Percentiles rank a stretch among this genome's conserved stretches.
Evolutionary conservation across 2,888 invertebrate species (phyloP).

Genomic region (Idaea dimidiata): DNA sequence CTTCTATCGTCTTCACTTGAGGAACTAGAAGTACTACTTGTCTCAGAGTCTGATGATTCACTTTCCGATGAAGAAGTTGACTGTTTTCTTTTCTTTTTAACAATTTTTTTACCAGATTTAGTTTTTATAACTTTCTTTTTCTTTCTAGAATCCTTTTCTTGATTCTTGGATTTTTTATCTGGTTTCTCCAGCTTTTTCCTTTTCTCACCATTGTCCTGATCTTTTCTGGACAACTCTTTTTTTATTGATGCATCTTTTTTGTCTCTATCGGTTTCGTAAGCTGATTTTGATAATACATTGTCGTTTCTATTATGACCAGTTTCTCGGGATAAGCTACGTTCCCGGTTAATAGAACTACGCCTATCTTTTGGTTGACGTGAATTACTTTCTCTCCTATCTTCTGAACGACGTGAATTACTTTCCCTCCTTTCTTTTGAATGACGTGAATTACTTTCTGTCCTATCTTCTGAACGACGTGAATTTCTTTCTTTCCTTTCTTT

Average conservation of each 20-base stretch:
- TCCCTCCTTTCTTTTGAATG: neutral
- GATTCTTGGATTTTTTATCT: neutral
- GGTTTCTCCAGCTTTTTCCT: neutral
- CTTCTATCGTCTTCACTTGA: conserved; percentile 60
- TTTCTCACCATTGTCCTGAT: neutral
- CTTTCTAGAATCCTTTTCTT: conserved; percentile 23
- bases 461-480: neutral
- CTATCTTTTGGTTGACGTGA: neutral
- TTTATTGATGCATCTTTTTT: neutral
- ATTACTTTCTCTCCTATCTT: neutral
- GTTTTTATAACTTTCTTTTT: conserved; percentile 45
- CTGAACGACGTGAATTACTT: neutral
- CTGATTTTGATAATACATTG: neutral
- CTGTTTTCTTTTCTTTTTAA: conserved; percentile 52
- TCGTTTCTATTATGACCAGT: neutral
- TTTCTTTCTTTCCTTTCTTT: neutral
- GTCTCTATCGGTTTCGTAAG: neutral
- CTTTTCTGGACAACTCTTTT: neutral
- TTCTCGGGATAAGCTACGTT: neutral
- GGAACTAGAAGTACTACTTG: conserved; percentile 61
- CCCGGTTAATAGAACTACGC: conserved; percentile 8
- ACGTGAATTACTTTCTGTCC: neutral
- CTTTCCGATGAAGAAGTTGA: conserved; percentile 63
- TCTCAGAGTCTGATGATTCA: conserved; percentile 58
- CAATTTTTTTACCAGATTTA: conserved; percentile 12